phyloP scores from a whole-genome alignment of 2,888 invertebrate species.

The Synanthedon vespiformis region DNA sequence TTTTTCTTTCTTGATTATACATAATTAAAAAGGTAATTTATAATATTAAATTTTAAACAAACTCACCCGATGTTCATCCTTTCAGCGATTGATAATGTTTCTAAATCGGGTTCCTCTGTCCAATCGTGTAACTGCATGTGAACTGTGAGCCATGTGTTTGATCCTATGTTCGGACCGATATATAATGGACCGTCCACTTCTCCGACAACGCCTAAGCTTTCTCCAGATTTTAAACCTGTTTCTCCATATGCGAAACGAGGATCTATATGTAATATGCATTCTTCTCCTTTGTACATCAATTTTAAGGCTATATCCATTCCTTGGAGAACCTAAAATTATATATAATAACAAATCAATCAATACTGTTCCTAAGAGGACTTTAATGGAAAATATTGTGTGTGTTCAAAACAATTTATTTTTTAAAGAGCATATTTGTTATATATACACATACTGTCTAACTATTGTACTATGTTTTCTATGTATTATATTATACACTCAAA shows the following conservation, averaged over 20 bases:
- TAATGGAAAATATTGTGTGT: no score
- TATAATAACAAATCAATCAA: no score
- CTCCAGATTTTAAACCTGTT: constrained; percentile 72
- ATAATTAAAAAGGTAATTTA: no score
- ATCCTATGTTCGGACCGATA: constrained; percentile 72
- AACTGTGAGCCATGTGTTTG: constrained; percentile 76
- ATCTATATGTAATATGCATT: constrained; percentile 77
- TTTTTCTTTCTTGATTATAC: no score
- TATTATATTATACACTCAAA: no score
- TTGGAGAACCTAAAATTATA: constrained; percentile 68
- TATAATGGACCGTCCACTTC: constrained; percentile 37
- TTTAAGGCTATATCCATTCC: constrained; percentile 88
- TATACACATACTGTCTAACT: no score
- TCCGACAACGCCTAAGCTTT: constrained; percentile 48
- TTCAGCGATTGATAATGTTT: constrained; percentile 73
- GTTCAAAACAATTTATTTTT: no score
- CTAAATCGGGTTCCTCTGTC: constrained; percentile 76
- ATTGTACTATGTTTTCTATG: no score
- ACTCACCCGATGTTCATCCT: constrained; percentile 82
- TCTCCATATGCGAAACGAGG: constrained; percentile 88
- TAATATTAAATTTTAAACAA: neutral
- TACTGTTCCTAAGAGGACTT: no score
- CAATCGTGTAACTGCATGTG: constrained; percentile 78
- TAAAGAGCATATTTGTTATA: no score
- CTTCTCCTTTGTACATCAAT: constrained; percentile 87